Conservation (phyloP, 1,140 invertebrate species). For the Chrysoperla carnea region DNA sequence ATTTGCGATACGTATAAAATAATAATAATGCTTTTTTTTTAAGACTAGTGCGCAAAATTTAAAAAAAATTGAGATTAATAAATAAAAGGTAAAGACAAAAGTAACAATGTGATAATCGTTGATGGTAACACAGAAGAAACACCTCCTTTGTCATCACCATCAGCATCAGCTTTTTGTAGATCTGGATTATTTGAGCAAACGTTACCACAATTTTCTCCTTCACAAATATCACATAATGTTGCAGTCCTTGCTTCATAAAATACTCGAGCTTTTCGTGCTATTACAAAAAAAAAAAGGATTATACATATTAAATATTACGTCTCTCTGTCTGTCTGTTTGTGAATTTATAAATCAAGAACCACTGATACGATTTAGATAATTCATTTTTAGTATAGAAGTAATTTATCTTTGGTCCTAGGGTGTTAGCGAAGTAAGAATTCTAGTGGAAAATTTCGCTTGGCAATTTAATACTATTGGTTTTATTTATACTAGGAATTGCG, state of each 20-base stretch:
- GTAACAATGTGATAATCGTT: neutral
- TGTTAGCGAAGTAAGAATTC: too few relatives aligned
- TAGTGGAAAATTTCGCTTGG: too few relatives aligned
- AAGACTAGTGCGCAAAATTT: too few relatives aligned
- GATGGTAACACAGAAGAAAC: neutral
- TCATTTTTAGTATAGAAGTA: too few relatives aligned
- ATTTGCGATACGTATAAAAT: too few relatives aligned
- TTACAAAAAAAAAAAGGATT: constrained; percentile 3
- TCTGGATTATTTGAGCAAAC: constrained; percentile 19
- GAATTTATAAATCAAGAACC: too few relatives aligned
- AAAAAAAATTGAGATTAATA: too few relatives aligned
- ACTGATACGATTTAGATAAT: too few relatives aligned
- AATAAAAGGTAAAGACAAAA: neutral
- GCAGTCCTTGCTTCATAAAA: constrained; percentile 55
- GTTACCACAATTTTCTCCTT: constrained; percentile 44
- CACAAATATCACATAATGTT: constrained; percentile 59
- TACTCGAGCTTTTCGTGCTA: constrained; percentile 50
- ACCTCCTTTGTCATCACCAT: neutral
- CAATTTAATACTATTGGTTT: too few relatives aligned
- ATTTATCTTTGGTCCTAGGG: too few relatives aligned
- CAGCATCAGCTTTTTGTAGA: neutral
- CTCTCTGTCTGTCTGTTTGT: neutral
- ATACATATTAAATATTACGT: neutral
- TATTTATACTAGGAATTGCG: too few relatives aligned
- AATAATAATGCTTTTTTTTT: too few relatives aligned